Evolutionary conservation across 2,113 vertebrate species (phyloP).

Genomic region (Zingel zingel): DNA sequence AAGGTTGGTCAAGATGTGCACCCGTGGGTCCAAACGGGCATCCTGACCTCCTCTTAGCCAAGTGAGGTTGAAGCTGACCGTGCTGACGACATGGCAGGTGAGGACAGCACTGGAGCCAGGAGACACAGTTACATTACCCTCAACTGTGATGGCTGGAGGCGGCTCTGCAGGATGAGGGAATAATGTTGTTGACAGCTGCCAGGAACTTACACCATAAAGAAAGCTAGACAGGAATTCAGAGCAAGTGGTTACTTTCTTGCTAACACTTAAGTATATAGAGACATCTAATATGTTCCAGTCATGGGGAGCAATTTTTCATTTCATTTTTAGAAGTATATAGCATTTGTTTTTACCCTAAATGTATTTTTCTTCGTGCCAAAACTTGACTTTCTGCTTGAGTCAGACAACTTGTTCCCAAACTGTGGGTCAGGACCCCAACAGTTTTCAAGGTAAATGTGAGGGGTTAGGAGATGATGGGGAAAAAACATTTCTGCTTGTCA

Average conservation of each 20-base stretch:
- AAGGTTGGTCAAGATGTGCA: conserved; percentile 83
- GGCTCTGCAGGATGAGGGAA: conserved; percentile 86
- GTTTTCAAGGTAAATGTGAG: too few relatives aligned
- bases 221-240: neutral
- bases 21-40: conserved; percentile 77
- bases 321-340: neutral
- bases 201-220: neutral
- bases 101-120: conserved; percentile 87
- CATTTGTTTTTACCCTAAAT: too few relatives aligned
- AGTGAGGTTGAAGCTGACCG: conserved; percentile 91
- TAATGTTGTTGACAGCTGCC: neutral
- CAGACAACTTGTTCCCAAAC: too few relatives aligned
- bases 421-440: too few relatives aligned
- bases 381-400: too few relatives aligned
- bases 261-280: neutral
- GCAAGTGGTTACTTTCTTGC: neutral
- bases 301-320: neutral
- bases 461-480: too few relatives aligned
- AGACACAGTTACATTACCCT: conserved; percentile 84
- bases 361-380: too few relatives aligned
- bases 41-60: conserved; percentile 89
- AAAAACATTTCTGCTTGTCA: neutral
- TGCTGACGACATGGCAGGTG: conserved; percentile 89
- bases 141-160: conserved; percentile 87
- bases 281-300: neutral